Conservation (phyloP, 2,113 vertebrate species). For the Chaetorhynchus papuensis region DNA sequence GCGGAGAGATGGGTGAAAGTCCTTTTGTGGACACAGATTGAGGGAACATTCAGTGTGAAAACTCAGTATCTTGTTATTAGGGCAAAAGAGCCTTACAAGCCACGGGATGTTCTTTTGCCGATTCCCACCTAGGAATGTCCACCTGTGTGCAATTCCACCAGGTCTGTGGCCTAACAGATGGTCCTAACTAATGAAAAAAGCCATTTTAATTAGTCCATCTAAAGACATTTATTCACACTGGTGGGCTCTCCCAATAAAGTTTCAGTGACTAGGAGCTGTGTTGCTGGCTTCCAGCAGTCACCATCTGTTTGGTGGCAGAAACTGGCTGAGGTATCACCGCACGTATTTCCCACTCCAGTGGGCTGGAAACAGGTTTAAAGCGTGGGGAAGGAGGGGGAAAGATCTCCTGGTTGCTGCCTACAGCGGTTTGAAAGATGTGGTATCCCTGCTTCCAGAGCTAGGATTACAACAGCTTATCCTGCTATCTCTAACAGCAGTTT, state of each 20-base stretch:
- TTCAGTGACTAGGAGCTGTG: conserved; percentile 74
- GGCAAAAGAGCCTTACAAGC: conserved; percentile 26
- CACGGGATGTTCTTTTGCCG: neutral
- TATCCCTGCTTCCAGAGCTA: conserved; percentile 41
- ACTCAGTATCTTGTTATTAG: conserved; percentile 37
- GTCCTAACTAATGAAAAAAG: conserved; percentile 81
- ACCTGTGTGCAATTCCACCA: conserved; percentile 70
- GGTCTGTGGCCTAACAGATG: conserved; percentile 82
- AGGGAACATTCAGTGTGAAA: neutral
- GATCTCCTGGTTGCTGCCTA: conserved; percentile 23
- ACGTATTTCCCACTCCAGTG: conserved; percentile 75
- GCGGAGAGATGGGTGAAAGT: neutral
- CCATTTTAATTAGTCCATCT: conserved; percentile 86
- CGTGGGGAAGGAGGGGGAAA: neutral
- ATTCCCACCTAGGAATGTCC: conserved; percentile 58
- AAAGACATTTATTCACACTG: conserved; percentile 81
- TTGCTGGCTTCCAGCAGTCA: conserved; percentile 77
- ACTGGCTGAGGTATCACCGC: conserved; percentile 63
- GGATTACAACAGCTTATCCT: conserved; percentile 63
- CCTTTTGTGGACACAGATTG: neutral
- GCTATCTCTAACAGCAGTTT: conserved; percentile 52
- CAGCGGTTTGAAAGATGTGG: conserved; percentile 40
- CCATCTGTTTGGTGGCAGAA: conserved; percentile 85
- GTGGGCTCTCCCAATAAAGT: conserved; percentile 74
- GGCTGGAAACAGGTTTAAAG: conserved; percentile 71